Conservation (phyloP, 37 sponge, comb jelly and placozoan genomes). For the Axinella damicornis region DNA sequence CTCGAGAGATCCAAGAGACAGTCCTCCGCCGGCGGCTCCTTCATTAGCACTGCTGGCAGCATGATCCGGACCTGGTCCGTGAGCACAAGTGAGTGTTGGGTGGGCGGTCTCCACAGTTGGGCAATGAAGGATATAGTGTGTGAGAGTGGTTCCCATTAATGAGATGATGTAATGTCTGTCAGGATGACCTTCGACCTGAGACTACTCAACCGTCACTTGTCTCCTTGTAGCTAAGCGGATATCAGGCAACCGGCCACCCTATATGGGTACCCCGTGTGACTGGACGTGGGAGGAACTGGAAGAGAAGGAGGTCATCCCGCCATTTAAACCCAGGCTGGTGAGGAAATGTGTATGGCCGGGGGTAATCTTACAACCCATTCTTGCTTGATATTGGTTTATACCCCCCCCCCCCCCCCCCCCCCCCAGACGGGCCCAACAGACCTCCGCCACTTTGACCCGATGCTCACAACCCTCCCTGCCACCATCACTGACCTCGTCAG, state of each 20-base stretch:
- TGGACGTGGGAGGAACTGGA: conserved; percentile 88
- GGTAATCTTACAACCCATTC: no score
- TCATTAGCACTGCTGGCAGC: conserved; percentile 20
- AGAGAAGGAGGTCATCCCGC: conserved; percentile 50
- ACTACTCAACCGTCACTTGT: no score
- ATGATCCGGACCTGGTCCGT: conserved; percentile 37
- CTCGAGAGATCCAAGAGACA: conserved; percentile 8
- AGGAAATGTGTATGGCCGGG: not conserved
- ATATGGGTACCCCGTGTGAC: conserved; percentile 39
- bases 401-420: not conserved
- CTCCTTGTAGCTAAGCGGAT: conserved; percentile 4
- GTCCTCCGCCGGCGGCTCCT: not conserved
- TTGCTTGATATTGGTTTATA: no score
- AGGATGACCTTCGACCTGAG: not conserved
- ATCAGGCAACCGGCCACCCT: not conserved
- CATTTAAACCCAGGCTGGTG: conserved; percentile 68
- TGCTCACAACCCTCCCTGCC: conserved; percentile 39
- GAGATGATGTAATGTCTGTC: not conserved
- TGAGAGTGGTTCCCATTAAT: no score
- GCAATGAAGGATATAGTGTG: not conserved
- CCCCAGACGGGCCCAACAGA: conserved; percentile 56
- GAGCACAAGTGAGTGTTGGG: conserved; percentile 11
- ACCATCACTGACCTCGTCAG: conserved; percentile 48
- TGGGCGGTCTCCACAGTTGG: no score
- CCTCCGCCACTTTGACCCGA: conserved; percentile 63